Evolutionary conservation across 2,113 vertebrate species (phyloP).

Genomic region (Campylomormyrus numenius): DNA sequence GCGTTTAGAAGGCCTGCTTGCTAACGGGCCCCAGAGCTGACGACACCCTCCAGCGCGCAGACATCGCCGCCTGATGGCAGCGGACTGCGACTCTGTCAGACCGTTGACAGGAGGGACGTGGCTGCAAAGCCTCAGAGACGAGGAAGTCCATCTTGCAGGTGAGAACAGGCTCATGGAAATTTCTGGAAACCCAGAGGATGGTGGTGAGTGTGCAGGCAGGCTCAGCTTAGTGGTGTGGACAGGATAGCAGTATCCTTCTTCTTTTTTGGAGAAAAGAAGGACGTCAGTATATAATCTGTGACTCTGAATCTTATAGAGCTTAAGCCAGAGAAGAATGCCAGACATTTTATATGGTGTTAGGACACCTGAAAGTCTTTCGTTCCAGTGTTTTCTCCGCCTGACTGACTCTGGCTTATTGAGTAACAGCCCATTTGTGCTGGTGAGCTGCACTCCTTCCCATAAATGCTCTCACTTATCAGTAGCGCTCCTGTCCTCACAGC

Average conservation of each 20-base stretch:
- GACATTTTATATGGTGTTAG: background rate
- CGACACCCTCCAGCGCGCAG: background rate
- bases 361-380: background rate
- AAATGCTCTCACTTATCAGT: slow-evolving; percentile 1
- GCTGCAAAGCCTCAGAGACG: background rate
- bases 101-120: background rate
- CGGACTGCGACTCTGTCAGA: background rate
- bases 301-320: background rate
- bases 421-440: background rate
- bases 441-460: background rate
- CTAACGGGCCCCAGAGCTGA: background rate
- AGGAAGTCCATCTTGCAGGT: background rate
- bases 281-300: background rate
- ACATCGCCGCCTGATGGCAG: background rate
- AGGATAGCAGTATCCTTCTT: background rate
- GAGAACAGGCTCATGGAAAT: background rate
- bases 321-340: background rate
- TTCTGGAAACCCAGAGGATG: background rate
- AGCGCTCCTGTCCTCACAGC: background rate
- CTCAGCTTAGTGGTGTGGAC: background rate
- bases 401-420: background rate
- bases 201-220: background rate
- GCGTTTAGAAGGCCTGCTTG: background rate
- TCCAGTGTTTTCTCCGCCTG: background rate
- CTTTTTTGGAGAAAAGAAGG: background rate